These are phyloP conservation scores for Leistus spinibarbis DNA, from an alignment of 2,888 invertebrate genomes.

Conservation along the genomic window DNA sequence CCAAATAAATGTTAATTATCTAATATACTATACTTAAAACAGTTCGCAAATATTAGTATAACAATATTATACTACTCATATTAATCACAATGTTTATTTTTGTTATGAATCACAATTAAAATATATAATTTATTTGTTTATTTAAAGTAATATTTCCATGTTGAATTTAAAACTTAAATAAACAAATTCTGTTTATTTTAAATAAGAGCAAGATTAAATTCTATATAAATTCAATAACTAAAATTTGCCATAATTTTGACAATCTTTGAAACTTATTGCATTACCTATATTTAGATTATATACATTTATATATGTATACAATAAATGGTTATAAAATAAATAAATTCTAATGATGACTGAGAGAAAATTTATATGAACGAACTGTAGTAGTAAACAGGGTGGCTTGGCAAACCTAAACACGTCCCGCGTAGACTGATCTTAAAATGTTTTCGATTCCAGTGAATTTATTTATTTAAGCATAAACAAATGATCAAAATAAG, in stretches of 20 bases:
- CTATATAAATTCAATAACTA: no score
- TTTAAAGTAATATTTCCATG: not conserved
- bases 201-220: no score
- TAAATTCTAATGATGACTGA: not conserved
- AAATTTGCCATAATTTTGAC: constrained; percentile 32
- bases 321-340: not conserved
- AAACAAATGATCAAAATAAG: not conserved
- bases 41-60: not conserved
- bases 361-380: no score
- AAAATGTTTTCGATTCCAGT: not conserved
- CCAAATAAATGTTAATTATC: not conserved
- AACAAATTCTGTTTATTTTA: not conserved
- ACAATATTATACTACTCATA: not conserved
- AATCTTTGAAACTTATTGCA: constrained; percentile 9
- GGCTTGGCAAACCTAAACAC: no score
- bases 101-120: no score
- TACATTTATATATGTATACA: constrained; percentile 35
- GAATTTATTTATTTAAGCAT: constrained; percentile 4
- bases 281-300: constrained; percentile 30
- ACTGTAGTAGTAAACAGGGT: not conserved
- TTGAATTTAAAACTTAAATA: no score
- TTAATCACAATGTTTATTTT: no score
- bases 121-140: no score
- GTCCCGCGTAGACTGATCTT: constrained; percentile 19
- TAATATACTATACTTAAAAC: no score